Conservation (phyloP, 1,140 invertebrate genomes). For the Acromyrmex heyeri region DNA sequence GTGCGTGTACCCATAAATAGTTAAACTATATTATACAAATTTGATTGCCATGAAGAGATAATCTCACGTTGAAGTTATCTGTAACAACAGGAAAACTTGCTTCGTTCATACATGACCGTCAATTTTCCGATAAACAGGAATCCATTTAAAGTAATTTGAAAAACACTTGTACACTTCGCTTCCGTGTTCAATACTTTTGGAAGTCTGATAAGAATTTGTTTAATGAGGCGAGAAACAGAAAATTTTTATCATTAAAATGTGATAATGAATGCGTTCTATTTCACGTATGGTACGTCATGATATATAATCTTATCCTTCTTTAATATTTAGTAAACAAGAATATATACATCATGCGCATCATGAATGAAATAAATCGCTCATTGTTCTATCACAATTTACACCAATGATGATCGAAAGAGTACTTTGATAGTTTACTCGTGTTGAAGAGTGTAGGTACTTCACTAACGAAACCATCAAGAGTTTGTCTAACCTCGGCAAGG, state of each 20-base stretch:
- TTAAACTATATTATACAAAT: slow-evolving; percentile 4
- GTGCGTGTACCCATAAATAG: background rate
- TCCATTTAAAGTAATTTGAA: background rate
- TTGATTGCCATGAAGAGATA: background rate
- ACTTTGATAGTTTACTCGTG: background rate
- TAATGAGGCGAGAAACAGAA: background rate
- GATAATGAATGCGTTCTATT: background rate
- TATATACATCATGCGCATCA: no score
- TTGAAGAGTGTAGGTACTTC: background rate
- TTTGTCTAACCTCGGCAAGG: slow-evolving; percentile 75
- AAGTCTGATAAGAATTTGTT: background rate
- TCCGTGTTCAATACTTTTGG: background rate
- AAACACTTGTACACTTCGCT: no score
- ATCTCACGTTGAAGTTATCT: background rate
- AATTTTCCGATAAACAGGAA: background rate
- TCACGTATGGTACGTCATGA: no score
- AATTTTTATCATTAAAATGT: background rate
- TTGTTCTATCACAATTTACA: background rate
- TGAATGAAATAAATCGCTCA: no score
- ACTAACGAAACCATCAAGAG: slow-evolving; percentile 68
- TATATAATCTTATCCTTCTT: no score
- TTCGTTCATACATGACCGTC: background rate
- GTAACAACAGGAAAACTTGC: background rate
- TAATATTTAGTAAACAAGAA: no score
- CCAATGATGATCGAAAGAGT: background rate